A percentile compares a stretch with the other conserved stretches of the same genome.
phyloP scores from a whole-genome alignment of 2,113 vertebrate genomes.

The Nestor notabilis region DNA sequence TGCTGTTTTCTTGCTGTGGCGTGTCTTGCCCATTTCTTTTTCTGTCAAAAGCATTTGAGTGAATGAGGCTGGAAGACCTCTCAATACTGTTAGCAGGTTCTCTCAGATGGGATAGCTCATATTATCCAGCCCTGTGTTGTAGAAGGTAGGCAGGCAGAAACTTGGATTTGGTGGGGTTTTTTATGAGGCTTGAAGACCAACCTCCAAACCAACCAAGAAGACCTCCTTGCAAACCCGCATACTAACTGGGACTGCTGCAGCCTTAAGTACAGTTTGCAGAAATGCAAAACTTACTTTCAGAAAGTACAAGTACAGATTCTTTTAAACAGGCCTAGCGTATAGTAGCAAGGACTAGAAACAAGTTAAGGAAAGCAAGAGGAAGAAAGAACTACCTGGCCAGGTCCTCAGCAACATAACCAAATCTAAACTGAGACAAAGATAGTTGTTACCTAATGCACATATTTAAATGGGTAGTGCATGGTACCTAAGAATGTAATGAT shows the following conservation, averaged over 20 bases:
- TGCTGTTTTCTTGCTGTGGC: not conserved
- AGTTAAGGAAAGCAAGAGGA: not conserved
- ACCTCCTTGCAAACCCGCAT: not conserved
- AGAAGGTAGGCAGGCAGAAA: not conserved
- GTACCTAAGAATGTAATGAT: not conserved
- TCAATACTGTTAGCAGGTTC: not conserved
- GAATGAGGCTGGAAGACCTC: not conserved
- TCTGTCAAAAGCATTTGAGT: not conserved
- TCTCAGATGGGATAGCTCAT: not conserved
- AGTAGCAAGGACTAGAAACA: not conserved
- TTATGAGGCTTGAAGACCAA: not conserved
- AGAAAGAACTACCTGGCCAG: not conserved
- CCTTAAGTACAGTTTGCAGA: not conserved
- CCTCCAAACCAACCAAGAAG: not conserved
- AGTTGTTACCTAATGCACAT: not conserved
- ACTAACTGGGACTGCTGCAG: not conserved
- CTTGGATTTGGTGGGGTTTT: not conserved
- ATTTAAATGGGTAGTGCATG: not conserved
- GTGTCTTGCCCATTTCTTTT: not conserved
- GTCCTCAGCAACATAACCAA: not conserved
- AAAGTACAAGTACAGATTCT: not conserved
- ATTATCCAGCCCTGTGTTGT: not conserved
- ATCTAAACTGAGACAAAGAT: not conserved
- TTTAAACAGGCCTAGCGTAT: not conserved
- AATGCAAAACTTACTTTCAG: not conserved